Evolutionary conservation across 2,888 invertebrate species (phyloP), one percentile per base, ranked within the genome.

Genomic region (Taphrorychus bicolor): DNA sequence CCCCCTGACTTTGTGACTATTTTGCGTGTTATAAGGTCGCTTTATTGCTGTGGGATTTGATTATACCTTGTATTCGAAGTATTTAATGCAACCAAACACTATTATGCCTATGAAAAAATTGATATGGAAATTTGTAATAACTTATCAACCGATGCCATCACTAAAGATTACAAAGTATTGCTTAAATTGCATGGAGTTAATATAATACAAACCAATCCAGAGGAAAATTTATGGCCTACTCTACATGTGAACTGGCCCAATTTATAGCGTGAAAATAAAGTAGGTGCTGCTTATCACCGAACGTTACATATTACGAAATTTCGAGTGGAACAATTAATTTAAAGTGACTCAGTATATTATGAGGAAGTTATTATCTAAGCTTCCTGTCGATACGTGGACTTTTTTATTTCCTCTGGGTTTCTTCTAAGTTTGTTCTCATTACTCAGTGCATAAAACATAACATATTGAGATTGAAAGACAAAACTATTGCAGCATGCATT

Each of bases 241-340:
- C n/a, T 4, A 14, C 11, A 51, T 51, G 18, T 57, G 23, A 18
- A 21, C 16, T 59, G 59, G 48, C 52, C 52, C 22, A 60, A 60
- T 52, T n/a, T 60, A 41, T 17, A 41, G 32, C 42, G 41, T 22
- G 41, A 19, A 41, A 52, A 52, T n/a, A 32, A 60, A 40, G 53
- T 60, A 40, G 52, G 52, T 60, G 40, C 49, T 18, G 17, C 17
- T 49, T 49, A 49, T 49, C 49, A 49, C 17, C 16, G 19, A 16
- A 45, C 45, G n/a, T 7, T 23, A 5, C 24, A 14, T 42, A 16
- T 42, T 42, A 42, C 42, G n/a, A 42, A 5, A 5, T 11, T 42
- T 42, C n/a, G 3, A 42, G 4, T 5, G n/a, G n/a, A 5, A 5
- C 3, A 42, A 42, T 42, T 42, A 42, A 16, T 42, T 42, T n/a